These are phyloP conservation scores for Gopherus evgoodei DNA, from an alignment of 2,113 vertebrate species.

Conservation along the genomic window DNA sequence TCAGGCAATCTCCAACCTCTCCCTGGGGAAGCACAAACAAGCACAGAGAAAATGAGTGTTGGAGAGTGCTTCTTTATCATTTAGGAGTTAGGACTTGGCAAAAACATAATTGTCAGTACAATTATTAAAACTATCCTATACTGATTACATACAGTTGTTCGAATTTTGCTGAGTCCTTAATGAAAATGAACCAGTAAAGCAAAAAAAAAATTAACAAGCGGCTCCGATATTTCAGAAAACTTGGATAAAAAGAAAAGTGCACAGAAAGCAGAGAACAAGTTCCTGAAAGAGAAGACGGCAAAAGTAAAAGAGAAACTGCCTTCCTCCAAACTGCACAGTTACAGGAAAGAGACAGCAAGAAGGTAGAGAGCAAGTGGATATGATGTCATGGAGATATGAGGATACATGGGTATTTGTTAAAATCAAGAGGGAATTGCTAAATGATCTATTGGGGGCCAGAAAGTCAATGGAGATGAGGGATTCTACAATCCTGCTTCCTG, in stretches of 20 bases:
- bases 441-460: neutral
- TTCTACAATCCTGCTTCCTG: neutral
- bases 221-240: neutral
- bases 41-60: neutral
- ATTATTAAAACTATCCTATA: neutral
- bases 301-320: neutral
- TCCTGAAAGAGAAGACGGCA: neutral
- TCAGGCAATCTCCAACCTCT: constrained; percentile 30
- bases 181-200: constrained; percentile 9
- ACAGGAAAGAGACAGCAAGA: neutral
- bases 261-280: neutral
- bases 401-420: neutral
- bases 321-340: neutral
- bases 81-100: neutral
- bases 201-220: neutral
- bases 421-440: neutral
- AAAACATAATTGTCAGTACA: constrained; percentile 5
- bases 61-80: constrained; percentile 3
- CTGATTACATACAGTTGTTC: neutral
- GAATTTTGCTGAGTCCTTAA: neutral
- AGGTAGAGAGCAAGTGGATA: rapidly evolving
- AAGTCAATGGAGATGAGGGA: neutral
- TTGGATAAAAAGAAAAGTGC: neutral
- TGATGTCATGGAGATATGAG: neutral
- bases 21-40: constrained; percentile 44